Evolutionary conservation across 2,888 invertebrate species (phyloP), one percentile per base, ranked within the genome.

Genomic region (Drosophila melanosoma): DNA sequence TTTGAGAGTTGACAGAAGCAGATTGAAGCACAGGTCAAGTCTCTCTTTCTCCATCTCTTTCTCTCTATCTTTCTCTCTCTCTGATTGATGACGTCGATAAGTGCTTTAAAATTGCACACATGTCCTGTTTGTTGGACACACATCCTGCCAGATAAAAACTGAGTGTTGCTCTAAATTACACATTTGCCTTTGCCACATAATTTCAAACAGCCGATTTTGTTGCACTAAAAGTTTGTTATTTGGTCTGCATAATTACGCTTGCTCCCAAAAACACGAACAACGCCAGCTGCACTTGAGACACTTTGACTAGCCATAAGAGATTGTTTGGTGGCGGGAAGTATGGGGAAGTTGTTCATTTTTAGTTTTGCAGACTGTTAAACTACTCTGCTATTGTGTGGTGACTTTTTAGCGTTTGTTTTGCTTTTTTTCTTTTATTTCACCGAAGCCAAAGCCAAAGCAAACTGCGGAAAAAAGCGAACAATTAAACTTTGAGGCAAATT

Each of bases 51-150:
- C 48, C 53, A 29, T 38, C 23, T 62, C 61, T 65, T 76, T 15
- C 15, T 53, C 15, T 2, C 10, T 12, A 4, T 20, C 32, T 52
- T 8, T 15, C 35, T 53, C 8, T 11, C 11, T 36, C 20, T 26
- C 80, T 92, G 91, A 91, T 91, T 91, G 92, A 91, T 91, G 92
- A 85, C 81, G 83, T 91, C 91, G 91, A 91, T 91, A 90, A 90
- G 88, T 92, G 90, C 76, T 87, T 90, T 87, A 89, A 91, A 90
- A 91, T 87, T 84, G 85, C 87, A 79, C 57, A 72, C 61, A 72
- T 73, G 62, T 79, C 62, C 75, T 67, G 74, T 36, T 64, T 56
- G 48, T 33, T 61, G 53, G 51, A 42, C 57, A 26, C 5, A 60
- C 66, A 63, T 72, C 53, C 66, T 54, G 63, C 11, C 29, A 73